Evolutionary conservation across 2,888 invertebrate genomes (phyloP).

Genomic region (Globia sparganii): DNA sequence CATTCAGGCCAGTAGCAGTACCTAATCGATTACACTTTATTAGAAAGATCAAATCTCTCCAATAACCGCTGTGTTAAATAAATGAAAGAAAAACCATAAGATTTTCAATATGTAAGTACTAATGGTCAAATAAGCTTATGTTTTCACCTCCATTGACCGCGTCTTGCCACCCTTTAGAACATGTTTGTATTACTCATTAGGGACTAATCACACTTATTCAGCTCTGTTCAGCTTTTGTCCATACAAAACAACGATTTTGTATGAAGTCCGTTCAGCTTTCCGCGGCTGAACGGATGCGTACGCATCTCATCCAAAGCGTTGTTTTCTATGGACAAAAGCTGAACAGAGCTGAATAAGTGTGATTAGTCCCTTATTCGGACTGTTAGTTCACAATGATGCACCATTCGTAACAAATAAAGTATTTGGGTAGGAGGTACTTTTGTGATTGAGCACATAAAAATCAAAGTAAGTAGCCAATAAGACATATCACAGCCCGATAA

Average conservation of each 20-base stretch:
- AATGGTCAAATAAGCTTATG: background rate
- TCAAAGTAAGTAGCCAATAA: slow-evolving; percentile 8
- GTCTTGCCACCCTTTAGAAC: background rate
- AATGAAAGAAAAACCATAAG: background rate
- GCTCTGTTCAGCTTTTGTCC: no score
- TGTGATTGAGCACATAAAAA: slow-evolving; percentile 10
- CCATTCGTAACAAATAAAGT: background rate
- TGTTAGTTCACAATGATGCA: background rate
- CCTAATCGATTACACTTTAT: background rate
- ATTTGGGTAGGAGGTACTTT: background rate
- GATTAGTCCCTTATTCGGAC: no score
- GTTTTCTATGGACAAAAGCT: no score
- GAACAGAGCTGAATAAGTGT: no score
- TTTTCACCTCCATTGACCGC: background rate
- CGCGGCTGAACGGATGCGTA: no score
- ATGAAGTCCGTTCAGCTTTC: no score
- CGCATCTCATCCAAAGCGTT: no score
- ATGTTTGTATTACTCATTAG: background rate
- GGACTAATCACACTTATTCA: no score
- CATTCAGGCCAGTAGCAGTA: background rate
- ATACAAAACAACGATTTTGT: no score
- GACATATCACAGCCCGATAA: slow-evolving; percentile 15
- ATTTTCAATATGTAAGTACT: background rate
- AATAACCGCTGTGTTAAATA: background rate
- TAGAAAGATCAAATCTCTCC: background rate